These are phyloP conservation scores for Harpagoxenus sublaevis DNA, from an alignment of 2,888 invertebrate genomes.

Conservation along the genomic window DNA sequence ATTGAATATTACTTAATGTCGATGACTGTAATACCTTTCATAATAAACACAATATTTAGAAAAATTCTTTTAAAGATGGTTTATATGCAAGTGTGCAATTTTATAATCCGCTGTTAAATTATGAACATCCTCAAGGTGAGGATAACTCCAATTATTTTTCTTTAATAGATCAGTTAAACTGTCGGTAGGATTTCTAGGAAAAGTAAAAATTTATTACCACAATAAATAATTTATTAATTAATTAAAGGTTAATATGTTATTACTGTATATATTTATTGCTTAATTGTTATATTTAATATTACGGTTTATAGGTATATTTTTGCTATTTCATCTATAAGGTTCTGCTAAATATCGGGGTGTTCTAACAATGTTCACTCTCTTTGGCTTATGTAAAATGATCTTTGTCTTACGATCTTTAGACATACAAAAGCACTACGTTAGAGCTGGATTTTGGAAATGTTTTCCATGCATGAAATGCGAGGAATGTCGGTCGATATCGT, in stretches of 20 bases:
- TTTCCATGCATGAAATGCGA: constrained; percentile 57
- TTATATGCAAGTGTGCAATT: too few species aligned
- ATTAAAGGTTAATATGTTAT: background rate
- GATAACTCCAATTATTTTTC: too few species aligned
- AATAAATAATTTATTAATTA: background rate
- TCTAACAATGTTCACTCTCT: background rate
- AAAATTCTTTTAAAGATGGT: too few species aligned
- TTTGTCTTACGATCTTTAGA: background rate
- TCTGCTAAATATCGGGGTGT: background rate
- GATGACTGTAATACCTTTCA: too few species aligned
- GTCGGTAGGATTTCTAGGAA: too few species aligned
- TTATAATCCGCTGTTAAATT: too few species aligned
- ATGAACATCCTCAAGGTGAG: too few species aligned
- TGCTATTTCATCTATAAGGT: background rate
- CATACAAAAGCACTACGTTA: constrained; percentile 42
- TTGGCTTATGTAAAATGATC: constrained; percentile 57
- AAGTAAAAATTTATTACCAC: too few species aligned
- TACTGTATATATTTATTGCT: background rate
- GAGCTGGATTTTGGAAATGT: constrained; percentile 58
- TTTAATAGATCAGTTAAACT: too few species aligned
- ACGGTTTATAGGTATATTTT: background rate
- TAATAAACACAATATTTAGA: too few species aligned
- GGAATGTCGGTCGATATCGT: constrained; percentile 44
- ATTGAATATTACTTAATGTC: too few species aligned
- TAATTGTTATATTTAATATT: background rate